Percentiles rank a stretch among this genome's conserved stretches.
These are phyloP conservation scores for Chironex yamaguchii DNA, from an alignment of 30 jellyfish, hydroid and myxozoan genomes.

Conservation along the genomic window DNA sequence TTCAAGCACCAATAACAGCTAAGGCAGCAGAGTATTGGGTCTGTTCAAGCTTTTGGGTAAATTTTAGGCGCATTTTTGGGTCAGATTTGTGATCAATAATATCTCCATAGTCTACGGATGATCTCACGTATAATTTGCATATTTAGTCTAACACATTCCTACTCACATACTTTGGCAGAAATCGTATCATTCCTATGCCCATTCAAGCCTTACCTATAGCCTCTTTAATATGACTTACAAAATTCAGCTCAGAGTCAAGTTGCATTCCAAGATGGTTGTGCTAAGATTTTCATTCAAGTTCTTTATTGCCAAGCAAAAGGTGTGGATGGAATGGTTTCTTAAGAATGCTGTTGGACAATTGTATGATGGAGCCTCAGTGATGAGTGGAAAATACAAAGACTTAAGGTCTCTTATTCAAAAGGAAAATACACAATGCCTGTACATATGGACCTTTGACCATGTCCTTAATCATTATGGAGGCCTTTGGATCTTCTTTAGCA, in stretches of 20 bases:
- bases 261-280: constrained; percentile 53
- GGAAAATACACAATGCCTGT: neutral
- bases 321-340: constrained; percentile 34
- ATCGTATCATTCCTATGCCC: constrained; percentile 40
- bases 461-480: constrained; percentile 20
- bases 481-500: constrained; percentile 7
- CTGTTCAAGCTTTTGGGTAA: constrained; percentile 36
- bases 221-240: constrained; percentile 29
- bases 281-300: constrained; percentile 16
- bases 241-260: constrained; percentile 25
- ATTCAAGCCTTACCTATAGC: constrained; percentile 39
- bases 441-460: constrained; percentile 29
- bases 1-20: too few relatives aligned
- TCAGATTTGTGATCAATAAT: constrained; percentile 30
- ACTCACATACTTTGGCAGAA: constrained; percentile 29
- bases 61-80: constrained; percentile 31
- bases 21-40: constrained; percentile 54
- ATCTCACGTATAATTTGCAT: constrained; percentile 5
- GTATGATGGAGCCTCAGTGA: constrained; percentile 24
- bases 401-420: neutral
- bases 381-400: constrained; percentile 18
- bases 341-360: constrained; percentile 28
- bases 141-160: constrained; percentile 42
- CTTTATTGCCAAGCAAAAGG: constrained; percentile 23
- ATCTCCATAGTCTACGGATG: constrained; percentile 48